Evolutionary conservation across 2,888 invertebrate genomes (phyloP), one percentile per base, ranked within the genome.

Genomic region (Heliconius ismenius): DNA sequence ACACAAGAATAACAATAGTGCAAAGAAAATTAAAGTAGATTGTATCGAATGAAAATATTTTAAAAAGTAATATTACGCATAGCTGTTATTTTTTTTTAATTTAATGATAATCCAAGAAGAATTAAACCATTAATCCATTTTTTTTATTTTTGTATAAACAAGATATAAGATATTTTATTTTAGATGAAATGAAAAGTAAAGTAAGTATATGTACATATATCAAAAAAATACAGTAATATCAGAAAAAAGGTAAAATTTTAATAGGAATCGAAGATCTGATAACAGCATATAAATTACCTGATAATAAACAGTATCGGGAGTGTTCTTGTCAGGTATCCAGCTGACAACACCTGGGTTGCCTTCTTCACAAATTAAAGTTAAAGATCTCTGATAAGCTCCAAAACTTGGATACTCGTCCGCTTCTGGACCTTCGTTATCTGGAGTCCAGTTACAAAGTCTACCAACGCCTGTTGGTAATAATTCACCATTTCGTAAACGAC

Each of bases 301-400:
- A 89, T 98, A 98, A 88, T 98, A 98, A 62, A 98, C 98, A 11
- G 97, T 97, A 87, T 98, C 97, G 0, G 98, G 98, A 0, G 98
- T 98, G 83, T 96, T 95, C 76, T 94, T 91, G 88, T 98, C 98
- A 0, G 98, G 98, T 0, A 96, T 97, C 98, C 98, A 98, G 79
- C 96, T 96, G 62, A 98, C 96, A 63, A 98, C 95, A 15, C 98
- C 98, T 0, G 98, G 98, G 83, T 96, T 96, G 6, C 98, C 98
- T 77, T 95, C 94, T 85, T 98, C 98, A 88, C 98, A 98, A 83
- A 96, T 96, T 2, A 98, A 95, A 26, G 97, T 97, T 28, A 98
- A 91, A 0, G 97, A 97, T 43, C 98, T 95, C 90, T 98, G 98
- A 89, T 97, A 98, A 9, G 98, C 98, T 0, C 98, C 98, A 86